Percentiles rank a stretch among this genome's conserved stretches.
These are phyloP conservation scores for Actinia tenebrosa DNA, from an alignment of 64 coral and sea anemone genomes.

Conservation along the genomic window DNA sequence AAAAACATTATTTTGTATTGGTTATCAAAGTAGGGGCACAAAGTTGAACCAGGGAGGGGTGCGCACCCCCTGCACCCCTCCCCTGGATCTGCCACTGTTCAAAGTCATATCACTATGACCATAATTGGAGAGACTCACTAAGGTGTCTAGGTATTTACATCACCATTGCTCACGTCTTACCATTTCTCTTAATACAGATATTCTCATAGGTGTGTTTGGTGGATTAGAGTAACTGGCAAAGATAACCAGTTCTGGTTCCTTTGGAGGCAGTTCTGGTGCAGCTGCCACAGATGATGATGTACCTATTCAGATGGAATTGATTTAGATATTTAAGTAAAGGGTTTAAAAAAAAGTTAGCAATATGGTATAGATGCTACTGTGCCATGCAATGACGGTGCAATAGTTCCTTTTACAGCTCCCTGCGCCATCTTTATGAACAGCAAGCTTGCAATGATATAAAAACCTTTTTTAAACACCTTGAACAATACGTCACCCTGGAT, in stretches of 20 bases:
- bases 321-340: too few species aligned
- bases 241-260: conserved; percentile 93
- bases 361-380: too few species aligned
- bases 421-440: background rate
- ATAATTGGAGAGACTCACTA: too few species aligned
- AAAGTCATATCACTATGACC: background rate
- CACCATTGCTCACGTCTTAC: conserved; percentile 12
- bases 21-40: too few species aligned
- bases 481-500: background rate
- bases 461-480: too few species aligned
- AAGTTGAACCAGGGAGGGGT: too few species aligned
- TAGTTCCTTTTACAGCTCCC: too few species aligned
- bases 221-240: conserved; percentile 95
- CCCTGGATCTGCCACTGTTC: background rate
- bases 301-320: background rate
- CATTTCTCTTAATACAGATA: conserved; percentile 95
- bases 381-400: too few species aligned
- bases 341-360: too few species aligned
- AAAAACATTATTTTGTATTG: too few species aligned
- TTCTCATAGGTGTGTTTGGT: conserved; percentile 68
- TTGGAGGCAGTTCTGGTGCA: conserved; percentile 34
- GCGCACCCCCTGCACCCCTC: too few species aligned
- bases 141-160: background rate
- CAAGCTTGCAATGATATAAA: background rate
- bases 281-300: background rate